These are phyloP conservation scores for Sinocyclocheilus anophthalmus DNA, from an alignment of 2,113 vertebrate genomes.

Conservation along the genomic window DNA sequence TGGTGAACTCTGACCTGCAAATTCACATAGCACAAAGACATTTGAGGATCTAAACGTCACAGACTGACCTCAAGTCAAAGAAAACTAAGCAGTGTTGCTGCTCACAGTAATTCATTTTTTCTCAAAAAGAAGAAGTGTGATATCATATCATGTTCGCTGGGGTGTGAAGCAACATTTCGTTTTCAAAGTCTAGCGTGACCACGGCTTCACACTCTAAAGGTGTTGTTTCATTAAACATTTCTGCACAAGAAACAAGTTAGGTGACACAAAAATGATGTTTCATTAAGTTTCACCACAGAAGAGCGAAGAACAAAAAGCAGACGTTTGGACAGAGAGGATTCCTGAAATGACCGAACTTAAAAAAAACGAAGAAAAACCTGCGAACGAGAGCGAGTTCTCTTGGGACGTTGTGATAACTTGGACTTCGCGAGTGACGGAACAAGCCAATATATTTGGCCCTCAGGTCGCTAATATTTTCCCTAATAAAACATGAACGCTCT, in stretches of 20 bases:
- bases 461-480: constrained; percentile 16
- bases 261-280: background rate
- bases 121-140: background rate
- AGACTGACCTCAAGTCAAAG: background rate
- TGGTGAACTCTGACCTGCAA: background rate
- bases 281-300: background rate
- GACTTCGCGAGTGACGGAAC: background rate
- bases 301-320: constrained; percentile 14
- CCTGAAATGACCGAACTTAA: background rate
- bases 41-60: background rate
- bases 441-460: constrained; percentile 13
- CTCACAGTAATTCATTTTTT: background rate
- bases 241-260: background rate
- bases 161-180: background rate
- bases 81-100: too few relatives aligned
- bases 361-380: background rate
- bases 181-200: too few relatives aligned
- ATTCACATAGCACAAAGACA: too few relatives aligned
- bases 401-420: constrained; percentile 19
- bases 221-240: constrained; percentile 27
- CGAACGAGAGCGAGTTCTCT: background rate
- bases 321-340: constrained; percentile 8
- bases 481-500: constrained; percentile 19
- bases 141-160: background rate
- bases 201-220: background rate